Conservation (phyloP, 2,113 vertebrate genomes). For the Hucho hucho region DNA sequence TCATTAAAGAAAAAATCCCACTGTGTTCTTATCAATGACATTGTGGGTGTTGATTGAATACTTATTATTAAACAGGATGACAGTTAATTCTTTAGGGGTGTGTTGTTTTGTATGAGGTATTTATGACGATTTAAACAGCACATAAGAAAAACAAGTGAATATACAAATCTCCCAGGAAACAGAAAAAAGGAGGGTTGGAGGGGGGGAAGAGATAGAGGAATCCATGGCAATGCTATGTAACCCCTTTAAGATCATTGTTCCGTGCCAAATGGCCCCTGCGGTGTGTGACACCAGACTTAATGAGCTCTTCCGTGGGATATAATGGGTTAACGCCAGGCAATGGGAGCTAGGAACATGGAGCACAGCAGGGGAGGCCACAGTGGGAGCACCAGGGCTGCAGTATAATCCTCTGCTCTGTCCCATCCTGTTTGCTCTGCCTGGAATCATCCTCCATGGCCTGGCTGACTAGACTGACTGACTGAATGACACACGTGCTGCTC, state of each 20-base stretch:
- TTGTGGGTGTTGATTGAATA: conserved; percentile 14
- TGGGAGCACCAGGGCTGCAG: conserved; percentile 62
- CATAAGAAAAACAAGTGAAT: conserved; percentile 44
- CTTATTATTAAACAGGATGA: not conserved
- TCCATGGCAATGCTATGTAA: conserved; percentile 39
- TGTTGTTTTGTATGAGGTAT: conserved; percentile 16
- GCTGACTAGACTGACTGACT: conserved; percentile 27
- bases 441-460: conserved; percentile 18
- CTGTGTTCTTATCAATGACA: conserved; percentile 1
- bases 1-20: not conserved
- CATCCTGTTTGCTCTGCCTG: conserved; percentile 45
- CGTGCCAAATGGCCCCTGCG: conserved; percentile 67
- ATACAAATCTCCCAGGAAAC: conserved; percentile 46
- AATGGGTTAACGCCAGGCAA: conserved; percentile 74
- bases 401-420: conserved; percentile 60
- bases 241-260: conserved; percentile 70
- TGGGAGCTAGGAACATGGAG: conserved; percentile 65
- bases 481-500: conserved; percentile 35
- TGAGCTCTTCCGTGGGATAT: conserved; percentile 66
- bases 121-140: conserved; percentile 32
- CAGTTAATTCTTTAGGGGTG: conserved; percentile 15
- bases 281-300: conserved; percentile 70
- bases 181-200: not conserved
- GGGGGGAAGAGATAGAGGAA: conserved; percentile 46
- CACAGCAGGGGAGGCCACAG: conserved; percentile 65